phyloP scores from a whole-genome alignment of 2,113 vertebrate genomes.

The Semicossyphus pulcher region DNA sequence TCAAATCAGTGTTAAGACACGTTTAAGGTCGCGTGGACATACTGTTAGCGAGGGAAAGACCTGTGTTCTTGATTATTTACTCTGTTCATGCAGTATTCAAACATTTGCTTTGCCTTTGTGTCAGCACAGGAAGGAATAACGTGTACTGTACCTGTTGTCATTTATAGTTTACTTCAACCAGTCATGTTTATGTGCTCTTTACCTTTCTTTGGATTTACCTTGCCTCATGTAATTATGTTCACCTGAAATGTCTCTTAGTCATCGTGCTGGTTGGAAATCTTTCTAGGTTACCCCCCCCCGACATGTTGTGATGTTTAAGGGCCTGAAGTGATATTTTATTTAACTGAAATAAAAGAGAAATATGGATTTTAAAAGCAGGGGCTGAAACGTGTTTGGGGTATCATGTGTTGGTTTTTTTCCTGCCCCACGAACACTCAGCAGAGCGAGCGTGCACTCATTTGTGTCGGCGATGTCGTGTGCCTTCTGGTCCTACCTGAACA shows the following conservation, averaged over 20 bases:
- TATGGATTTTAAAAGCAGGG: conserved; percentile 36
- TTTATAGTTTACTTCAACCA: conserved; percentile 27
- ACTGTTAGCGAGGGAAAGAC: conserved; percentile 17
- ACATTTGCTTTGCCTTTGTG: conserved; percentile 59
- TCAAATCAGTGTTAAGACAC: conserved; percentile 26
- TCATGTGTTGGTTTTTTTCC: not conserved
- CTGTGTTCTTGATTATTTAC: conserved; percentile 15
- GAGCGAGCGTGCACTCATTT: no score
- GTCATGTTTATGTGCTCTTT: conserved; percentile 46
- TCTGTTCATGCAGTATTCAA: conserved; percentile 71
- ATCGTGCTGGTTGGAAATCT: conserved; percentile 33
- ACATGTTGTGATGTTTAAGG: conserved; percentile 31
- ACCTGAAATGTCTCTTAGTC: conserved; percentile 20
- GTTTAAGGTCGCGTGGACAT: not conserved
- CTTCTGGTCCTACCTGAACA: conserved; percentile 41
- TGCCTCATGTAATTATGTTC: conserved; percentile 39
- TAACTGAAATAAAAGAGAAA: conserved; percentile 56
- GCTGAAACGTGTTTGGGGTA: conserved; percentile 21
- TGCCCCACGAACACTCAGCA: not conserved
- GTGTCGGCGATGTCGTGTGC: conserved; percentile 41
- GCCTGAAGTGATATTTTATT: conserved; percentile 60
- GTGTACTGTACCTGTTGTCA: conserved; percentile 53
- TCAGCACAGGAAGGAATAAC: not conserved
- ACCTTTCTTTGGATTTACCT: conserved; percentile 24
- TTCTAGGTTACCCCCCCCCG: not conserved